These are phyloP conservation scores for Ceyx erithaca DNA, from an alignment of 2,797 vertebrate genomes.

Conservation along the genomic window DNA sequence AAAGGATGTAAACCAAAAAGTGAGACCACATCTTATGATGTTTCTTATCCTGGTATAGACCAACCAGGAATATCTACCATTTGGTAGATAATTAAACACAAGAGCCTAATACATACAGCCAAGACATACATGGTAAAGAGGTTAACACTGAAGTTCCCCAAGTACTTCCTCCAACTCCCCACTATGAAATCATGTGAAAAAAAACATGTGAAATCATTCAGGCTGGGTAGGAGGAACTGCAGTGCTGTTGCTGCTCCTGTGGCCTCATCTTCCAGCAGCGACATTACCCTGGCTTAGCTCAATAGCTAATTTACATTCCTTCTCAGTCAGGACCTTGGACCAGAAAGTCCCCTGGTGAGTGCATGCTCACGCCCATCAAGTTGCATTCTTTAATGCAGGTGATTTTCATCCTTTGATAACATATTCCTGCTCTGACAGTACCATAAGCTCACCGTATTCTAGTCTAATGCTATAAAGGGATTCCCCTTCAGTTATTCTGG, in stretches of 20 bases:
- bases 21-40: neutral
- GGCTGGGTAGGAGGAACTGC: neutral
- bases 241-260: neutral
- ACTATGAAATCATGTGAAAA: neutral
- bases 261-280: neutral
- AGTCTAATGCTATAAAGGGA: neutral
- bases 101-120: neutral
- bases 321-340: neutral
- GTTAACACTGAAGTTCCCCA: neutral
- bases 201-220: neutral
- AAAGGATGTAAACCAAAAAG: neutral
- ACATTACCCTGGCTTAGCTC: neutral
- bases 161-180: neutral
- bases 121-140: neutral
- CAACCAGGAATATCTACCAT: slow-evolving; percentile 16
- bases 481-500: neutral
- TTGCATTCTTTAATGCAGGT: neutral
- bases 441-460: neutral
- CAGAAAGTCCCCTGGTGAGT: neutral
- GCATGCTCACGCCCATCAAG: neutral
- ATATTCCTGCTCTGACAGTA: neutral
- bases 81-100: neutral
- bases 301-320: neutral
- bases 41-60: neutral
- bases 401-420: neutral